A percentile compares a stretch with the other conserved stretches of the same genome.
These are phyloP conservation scores for Apostichopus leukothele DNA, from an alignment of 53 echinoderm and acorn worm genomes.

Conservation along the genomic window DNA sequence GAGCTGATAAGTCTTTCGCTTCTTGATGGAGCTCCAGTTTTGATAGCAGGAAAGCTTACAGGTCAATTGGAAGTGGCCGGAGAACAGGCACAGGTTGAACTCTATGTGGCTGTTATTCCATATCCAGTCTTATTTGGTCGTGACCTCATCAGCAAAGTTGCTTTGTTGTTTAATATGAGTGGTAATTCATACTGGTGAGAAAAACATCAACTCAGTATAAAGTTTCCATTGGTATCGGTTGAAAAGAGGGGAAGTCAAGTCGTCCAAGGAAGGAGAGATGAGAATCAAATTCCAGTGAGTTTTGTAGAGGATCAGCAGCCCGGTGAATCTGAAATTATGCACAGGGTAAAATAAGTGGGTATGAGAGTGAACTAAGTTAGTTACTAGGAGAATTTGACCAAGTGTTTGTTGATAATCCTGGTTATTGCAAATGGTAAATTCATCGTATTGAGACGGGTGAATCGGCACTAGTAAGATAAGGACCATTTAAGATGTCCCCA, in stretches of 20 bases:
- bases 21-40: not conserved
- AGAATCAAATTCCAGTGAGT: no score
- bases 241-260: not conserved
- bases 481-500: slow-evolving; percentile 18
- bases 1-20: not conserved
- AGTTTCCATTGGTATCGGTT: not conserved
- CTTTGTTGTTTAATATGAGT: not conserved
- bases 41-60: not conserved
- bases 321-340: no score
- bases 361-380: not conserved
- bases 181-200: not conserved
- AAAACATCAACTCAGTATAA: not conserved
- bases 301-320: no score
- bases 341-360: not conserved
- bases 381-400: not conserved
- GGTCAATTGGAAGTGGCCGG: not conserved
- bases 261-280: not conserved
- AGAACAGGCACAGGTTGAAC: not conserved
- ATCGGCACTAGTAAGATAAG: not conserved
- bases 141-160: not conserved
- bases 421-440: not conserved
- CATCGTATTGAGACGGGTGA: slow-evolving; percentile 19
- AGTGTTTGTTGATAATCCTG: not conserved
- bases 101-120: not conserved
- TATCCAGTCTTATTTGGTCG: not conserved